Conservation (phyloP, 2,797 vertebrate genomes). For the Brotula barbata region DNA sequence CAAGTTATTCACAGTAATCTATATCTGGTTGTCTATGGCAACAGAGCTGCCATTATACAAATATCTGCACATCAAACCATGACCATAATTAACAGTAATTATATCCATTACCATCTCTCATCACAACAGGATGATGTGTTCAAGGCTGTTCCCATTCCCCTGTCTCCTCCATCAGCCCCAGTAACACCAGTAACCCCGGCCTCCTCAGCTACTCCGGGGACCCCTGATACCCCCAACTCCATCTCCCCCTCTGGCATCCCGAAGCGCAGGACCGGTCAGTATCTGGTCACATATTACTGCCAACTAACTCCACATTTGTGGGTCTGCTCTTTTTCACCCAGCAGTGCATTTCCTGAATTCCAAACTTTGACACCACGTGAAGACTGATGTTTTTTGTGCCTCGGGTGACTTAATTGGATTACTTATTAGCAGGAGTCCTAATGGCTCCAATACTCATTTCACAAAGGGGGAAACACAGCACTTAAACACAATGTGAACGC, state of each 20-base stretch:
- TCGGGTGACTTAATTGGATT: conserved; percentile 48
- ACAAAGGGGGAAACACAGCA: conserved; percentile 31
- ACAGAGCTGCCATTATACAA: background rate
- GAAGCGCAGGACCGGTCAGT: conserved; percentile 86
- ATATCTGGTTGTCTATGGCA: background rate
- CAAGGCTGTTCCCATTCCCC: conserved; percentile 51
- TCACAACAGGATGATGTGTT: conserved; percentile 34
- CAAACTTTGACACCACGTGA: conserved; percentile 53
- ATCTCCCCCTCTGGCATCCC: conserved; percentile 74
- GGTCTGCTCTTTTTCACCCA: background rate
- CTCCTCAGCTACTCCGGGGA: conserved; percentile 29
- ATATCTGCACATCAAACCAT: background rate
- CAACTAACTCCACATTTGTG: background rate
- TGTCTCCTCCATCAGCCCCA: conserved; percentile 57
- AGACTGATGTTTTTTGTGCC: conserved; percentile 33
- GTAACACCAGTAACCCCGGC: conserved; percentile 44
- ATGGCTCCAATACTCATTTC: conserved; percentile 56
- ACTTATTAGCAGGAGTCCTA: conserved; percentile 58
- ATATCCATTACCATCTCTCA: background rate
- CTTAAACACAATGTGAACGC: conserved; percentile 41
- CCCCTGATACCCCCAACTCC: conserved; percentile 66
- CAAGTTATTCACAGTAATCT: background rate
- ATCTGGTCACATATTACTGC: background rate
- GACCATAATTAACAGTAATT: background rate
- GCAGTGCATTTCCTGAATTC: conserved; percentile 1